Percentiles rank a stretch among this genome's conserved stretches.
Conservation (phyloP, 1,140 invertebrate genomes). For the Orchesella cincta region DNA sequence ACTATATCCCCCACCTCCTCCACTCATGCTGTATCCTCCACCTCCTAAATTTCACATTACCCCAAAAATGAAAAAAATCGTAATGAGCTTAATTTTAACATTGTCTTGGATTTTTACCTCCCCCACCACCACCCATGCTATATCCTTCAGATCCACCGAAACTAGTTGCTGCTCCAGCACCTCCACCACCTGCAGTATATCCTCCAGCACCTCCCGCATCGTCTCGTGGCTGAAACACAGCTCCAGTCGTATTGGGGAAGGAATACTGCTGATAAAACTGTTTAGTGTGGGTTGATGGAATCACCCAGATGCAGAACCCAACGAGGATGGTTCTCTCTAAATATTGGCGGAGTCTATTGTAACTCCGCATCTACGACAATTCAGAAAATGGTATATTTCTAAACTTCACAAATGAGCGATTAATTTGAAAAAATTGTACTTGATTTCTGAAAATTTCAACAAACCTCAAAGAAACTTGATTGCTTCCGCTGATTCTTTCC, state of each 20-base stretch:
- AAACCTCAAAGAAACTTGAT: too few species aligned
- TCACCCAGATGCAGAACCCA: not conserved
- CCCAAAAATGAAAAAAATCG: too few species aligned
- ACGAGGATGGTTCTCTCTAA: not conserved
- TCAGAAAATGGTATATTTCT: too few species aligned
- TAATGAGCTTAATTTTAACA: too few species aligned
- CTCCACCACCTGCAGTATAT: conserved; percentile 13
- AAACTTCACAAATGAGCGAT: too few species aligned
- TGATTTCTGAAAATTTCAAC: too few species aligned
- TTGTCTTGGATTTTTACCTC: too few species aligned
- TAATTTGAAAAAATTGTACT: too few species aligned
- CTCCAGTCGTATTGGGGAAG: not conserved
- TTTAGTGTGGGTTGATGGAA: not conserved
- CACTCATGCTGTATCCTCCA: too few species aligned
- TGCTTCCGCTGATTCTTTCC: too few species aligned
- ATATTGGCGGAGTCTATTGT: not conserved
- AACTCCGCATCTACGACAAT: not conserved
- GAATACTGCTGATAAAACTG: not conserved
- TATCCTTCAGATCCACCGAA: conserved; percentile 22
- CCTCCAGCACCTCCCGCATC: conserved; percentile 13
- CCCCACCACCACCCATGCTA: conserved; percentile 31
- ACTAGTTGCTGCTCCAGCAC: not conserved
- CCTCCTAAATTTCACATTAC: too few species aligned
- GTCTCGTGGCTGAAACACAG: conserved; percentile 18
- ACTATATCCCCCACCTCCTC: too few species aligned